These are phyloP conservation scores for Rhabdornis inornatus DNA, from an alignment of 2,113 vertebrate species.

Conservation along the genomic window DNA sequence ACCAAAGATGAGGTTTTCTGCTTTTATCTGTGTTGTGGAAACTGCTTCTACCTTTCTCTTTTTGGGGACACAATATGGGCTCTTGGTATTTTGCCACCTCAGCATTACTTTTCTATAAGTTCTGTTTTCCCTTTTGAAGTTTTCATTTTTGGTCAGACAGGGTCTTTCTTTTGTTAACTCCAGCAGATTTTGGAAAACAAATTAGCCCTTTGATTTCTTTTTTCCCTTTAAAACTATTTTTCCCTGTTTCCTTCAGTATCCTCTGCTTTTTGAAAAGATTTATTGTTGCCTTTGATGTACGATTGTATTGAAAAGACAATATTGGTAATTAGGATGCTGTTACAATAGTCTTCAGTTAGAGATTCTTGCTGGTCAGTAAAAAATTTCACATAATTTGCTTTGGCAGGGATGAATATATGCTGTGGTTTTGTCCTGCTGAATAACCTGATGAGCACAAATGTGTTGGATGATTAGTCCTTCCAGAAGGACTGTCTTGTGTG, in stretches of 20 bases:
- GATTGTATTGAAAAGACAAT: neutral
- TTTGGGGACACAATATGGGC: neutral
- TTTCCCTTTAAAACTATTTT: neutral
- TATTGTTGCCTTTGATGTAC: neutral
- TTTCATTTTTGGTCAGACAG: neutral
- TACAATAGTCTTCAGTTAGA: neutral
- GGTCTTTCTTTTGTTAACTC: neutral
- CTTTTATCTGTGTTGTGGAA: neutral
- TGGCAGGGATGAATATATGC: neutral
- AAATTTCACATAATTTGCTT: neutral
- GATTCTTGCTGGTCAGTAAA: neutral
- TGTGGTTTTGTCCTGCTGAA: neutral
- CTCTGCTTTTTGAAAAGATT: neutral
- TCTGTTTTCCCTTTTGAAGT: neutral
- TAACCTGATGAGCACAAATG: neutral
- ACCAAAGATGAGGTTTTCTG: neutral
- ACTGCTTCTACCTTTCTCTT: neutral
- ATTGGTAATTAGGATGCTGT: neutral
- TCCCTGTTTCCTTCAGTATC: neutral
- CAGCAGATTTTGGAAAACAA: neutral
- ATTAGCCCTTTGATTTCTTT: neutral
- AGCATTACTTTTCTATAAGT: neutral
- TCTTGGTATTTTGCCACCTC: neutral
- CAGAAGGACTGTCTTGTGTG: accelerated
- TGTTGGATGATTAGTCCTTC: neutral